A percentile compares a stretch with the other conserved stretches of the same genome.
Conservation (phyloP, 2,113 vertebrate genomes). For the Cyprinus carpio region DNA sequence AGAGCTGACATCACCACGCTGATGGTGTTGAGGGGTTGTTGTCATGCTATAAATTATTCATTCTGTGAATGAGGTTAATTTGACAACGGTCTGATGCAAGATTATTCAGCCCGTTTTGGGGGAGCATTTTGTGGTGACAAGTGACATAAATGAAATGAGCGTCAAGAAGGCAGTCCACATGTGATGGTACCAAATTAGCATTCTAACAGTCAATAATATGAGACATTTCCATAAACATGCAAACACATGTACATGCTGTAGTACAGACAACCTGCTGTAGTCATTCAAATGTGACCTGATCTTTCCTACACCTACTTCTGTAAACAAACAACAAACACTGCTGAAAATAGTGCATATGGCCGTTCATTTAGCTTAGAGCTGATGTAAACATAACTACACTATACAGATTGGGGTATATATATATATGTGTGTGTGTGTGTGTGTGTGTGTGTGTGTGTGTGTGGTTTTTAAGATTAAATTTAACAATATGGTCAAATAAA, state of each 20-base stretch:
- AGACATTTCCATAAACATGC: slow-evolving; percentile 39
- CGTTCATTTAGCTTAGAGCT: not conserved
- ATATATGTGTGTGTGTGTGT: too few species aligned
- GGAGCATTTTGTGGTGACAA: slow-evolving; percentile 51
- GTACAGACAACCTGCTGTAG: not conserved
- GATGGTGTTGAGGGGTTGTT: slow-evolving; percentile 33
- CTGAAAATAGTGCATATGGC: not conserved
- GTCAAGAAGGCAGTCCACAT: slow-evolving; percentile 15
- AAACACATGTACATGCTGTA: slow-evolving; percentile 25
- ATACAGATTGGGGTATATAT: too few species aligned
- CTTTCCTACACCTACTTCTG: not conserved
- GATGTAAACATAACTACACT: not conserved
- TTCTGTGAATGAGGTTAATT: slow-evolving; percentile 55
- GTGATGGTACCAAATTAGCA: slow-evolving; percentile 37
- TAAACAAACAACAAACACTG: slow-evolving; percentile 10
- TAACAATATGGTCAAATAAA: not conserved
- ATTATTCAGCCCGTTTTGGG: slow-evolving; percentile 41
- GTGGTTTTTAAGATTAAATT: not conserved
- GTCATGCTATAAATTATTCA: slow-evolving; percentile 52
- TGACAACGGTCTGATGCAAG: slow-evolving; percentile 44
- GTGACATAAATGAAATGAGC: slow-evolving; percentile 41
- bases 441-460: too few species aligned
- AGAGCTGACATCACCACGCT: slow-evolving; percentile 40
- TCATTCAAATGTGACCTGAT: not conserved
- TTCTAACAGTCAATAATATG: slow-evolving; percentile 34